Percentiles rank a stretch among this genome's conserved stretches.
Evolutionary conservation across 2,113 vertebrate species (phyloP).

Genomic region (Sebastes fasciatus): DNA sequence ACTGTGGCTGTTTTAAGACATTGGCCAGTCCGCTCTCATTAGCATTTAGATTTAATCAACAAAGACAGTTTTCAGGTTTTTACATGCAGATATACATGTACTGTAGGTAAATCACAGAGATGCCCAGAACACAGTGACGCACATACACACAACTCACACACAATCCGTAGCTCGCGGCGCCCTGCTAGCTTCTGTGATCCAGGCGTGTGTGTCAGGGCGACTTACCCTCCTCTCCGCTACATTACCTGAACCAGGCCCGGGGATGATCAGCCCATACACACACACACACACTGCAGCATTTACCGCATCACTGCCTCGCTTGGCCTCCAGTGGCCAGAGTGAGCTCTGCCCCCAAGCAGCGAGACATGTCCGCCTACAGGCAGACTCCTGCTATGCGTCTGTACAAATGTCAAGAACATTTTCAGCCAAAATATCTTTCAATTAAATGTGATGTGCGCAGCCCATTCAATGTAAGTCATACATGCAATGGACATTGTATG

Average conservation of each 20-base stretch:
- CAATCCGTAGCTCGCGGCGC: conserved; percentile 36
- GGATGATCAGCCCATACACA: conserved; percentile 74
- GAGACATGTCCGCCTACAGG: conserved; percentile 51
- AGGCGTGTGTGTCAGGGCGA: conserved; percentile 74
- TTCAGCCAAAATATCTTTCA: not conserved
- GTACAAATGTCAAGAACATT: conserved; percentile 13
- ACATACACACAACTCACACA: conserved; percentile 31
- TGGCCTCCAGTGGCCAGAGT: conserved; percentile 71
- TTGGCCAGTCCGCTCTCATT: not conserved
- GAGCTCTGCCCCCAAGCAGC: conserved; percentile 58
- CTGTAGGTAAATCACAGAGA: conserved; percentile 28
- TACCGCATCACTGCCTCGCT: conserved; percentile 77
- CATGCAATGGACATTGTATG: not conserved
- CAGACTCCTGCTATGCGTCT: conserved; percentile 27
- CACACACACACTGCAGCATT: conserved; percentile 59
- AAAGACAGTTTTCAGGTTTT: conserved; percentile 12
- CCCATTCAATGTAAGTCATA: not conserved
- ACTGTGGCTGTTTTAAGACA: conserved; percentile 12
- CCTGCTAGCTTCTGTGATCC: conserved; percentile 70
- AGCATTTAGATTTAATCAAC: not conserved
- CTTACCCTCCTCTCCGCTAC: conserved; percentile 78
- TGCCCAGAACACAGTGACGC: conserved; percentile 1
- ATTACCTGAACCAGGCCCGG: conserved; percentile 80
- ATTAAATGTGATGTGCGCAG: conserved; percentile 2
- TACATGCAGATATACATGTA: conserved; percentile 29